These are phyloP conservation scores for Tauraco hartlaubi DNA, from an alignment of 2,797 vertebrate species.

Conservation along the genomic window DNA sequence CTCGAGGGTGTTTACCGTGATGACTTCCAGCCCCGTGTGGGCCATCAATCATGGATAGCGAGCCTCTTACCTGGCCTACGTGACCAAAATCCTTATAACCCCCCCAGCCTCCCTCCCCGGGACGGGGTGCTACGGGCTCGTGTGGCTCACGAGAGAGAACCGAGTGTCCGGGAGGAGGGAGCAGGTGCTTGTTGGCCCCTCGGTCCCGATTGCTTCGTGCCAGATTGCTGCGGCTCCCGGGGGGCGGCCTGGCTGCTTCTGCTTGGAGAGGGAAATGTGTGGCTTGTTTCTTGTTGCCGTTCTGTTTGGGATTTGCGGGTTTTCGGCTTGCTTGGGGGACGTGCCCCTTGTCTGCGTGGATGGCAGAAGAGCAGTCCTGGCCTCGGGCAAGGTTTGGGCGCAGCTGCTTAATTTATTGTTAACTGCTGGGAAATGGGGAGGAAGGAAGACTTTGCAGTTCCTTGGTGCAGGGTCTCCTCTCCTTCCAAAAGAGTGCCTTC, in stretches of 20 bases:
- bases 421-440: conserved; percentile 20
- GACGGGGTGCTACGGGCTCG: fast-evolving
- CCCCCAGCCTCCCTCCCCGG: not conserved
- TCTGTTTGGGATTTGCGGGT: not conserved
- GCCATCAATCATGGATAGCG: not conserved
- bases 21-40: not conserved
- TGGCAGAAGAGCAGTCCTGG: not conserved
- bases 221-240: not conserved
- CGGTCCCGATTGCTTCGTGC: not conserved
- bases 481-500: conserved; percentile 47
- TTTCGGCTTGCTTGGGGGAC: not conserved
- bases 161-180: not conserved
- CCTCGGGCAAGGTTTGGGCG: fast-evolving
- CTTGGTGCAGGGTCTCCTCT: not conserved
- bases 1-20: fast-evolving
- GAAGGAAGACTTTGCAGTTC: not conserved
- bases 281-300: not conserved
- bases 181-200: not conserved
- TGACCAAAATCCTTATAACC: not conserved
- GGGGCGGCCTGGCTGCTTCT: not conserved
- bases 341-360: not conserved
- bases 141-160: not conserved
- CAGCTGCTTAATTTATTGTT: conserved; percentile 72
- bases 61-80: not conserved
- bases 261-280: not conserved